These are phyloP conservation scores for Mus musculus DNA, from an alignment of 2,113 vertebrate species.

Conservation along the genomic window GRCm39 chr2:57271501-57272000, in stretches of 20 bases:
- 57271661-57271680: background rate
- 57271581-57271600: background rate
- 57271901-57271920: background rate
- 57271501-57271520: background rate
- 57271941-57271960: background rate
- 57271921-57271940: background rate
- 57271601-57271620: background rate
- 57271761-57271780: background rate
- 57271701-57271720: background rate
- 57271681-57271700: background rate
- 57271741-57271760: background rate
- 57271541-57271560: background rate
- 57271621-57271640: background rate
- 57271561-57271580: background rate
- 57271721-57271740: background rate
- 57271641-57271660: background rate
- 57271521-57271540: conserved; percentile 13
- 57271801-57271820: background rate
- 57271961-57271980: background rate
- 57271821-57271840: background rate
- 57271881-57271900: background rate
- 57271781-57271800: background rate
- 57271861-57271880: background rate
- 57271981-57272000: background rate
- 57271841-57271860: background rate